Conservation (phyloP, 2,113 vertebrate species). For the Microtus oregoni region DNA sequence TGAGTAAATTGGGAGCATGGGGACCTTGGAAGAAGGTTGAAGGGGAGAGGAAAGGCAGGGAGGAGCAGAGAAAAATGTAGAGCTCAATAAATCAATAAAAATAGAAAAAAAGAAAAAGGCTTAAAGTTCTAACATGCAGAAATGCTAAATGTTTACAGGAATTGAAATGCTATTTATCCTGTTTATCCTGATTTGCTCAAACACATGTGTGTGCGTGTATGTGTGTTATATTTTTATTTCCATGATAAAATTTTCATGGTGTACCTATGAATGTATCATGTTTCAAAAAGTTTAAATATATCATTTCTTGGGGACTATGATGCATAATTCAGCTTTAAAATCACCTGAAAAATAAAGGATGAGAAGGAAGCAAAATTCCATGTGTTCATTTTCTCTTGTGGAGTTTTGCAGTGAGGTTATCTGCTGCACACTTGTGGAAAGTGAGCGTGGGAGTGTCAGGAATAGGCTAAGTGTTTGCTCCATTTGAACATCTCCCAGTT, state of each 20-base stretch:
- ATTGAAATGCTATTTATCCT: not conserved
- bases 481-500: not conserved
- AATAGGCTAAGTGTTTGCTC: not conserved
- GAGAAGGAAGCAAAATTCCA: not conserved
- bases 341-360: not conserved
- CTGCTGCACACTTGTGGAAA: not conserved
- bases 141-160: not conserved
- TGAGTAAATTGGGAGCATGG: too few relatives aligned
- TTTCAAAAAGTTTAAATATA: not conserved
- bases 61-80: too few relatives aligned
- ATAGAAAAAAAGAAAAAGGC: too few relatives aligned
- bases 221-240: too few relatives aligned
- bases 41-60: too few relatives aligned
- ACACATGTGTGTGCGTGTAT: too few relatives aligned
- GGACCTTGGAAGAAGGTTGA: too few relatives aligned
- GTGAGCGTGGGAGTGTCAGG: not conserved
- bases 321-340: not conserved
- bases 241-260: not conserved
- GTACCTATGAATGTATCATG: not conserved
- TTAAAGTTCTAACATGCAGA: not conserved
- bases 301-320: not conserved
- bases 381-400: not conserved
- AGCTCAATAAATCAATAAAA: too few relatives aligned
- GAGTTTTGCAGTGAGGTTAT: not conserved
- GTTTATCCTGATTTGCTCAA: not conserved